Conservation (phyloP, 2,888 invertebrate species). For the Eupithecia vulgata region DNA sequence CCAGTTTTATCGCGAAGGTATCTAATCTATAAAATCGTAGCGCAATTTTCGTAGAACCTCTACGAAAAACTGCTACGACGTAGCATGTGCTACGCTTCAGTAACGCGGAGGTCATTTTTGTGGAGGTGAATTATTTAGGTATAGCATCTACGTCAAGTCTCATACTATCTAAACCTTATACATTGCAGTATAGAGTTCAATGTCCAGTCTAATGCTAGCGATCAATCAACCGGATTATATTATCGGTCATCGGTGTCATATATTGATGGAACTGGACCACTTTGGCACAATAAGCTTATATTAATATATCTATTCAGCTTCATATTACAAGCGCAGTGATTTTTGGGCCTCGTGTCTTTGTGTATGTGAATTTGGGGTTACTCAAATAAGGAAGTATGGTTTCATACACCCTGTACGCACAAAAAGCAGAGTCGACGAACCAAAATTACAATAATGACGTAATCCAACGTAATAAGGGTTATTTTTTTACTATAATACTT, state of each 20-base stretch:
- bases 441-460: constrained; percentile 1
- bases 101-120: background rate
- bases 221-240: constrained; percentile 11
- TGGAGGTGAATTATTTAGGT: background rate
- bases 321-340: background rate
- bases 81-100: constrained; percentile 7
- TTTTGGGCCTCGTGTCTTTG: background rate
- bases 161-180: background rate
- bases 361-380: background rate
- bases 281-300: background rate
- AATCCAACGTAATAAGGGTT: background rate
- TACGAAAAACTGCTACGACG: constrained; percentile 27
- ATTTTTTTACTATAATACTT: background rate
- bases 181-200: constrained; percentile 2
- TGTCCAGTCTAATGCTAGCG: background rate
- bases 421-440: background rate
- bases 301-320: background rate
- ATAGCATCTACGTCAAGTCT: background rate
- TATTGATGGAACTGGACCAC: background rate
- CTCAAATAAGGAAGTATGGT: background rate
- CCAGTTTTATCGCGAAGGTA: background rate
- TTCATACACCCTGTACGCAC: background rate
- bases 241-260: background rate
- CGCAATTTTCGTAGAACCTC: constrained; percentile 8
- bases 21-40: background rate